Evolutionary conservation across 2,888 invertebrate species (phyloP).

Genomic region (Drosophila bunnanda): DNA sequence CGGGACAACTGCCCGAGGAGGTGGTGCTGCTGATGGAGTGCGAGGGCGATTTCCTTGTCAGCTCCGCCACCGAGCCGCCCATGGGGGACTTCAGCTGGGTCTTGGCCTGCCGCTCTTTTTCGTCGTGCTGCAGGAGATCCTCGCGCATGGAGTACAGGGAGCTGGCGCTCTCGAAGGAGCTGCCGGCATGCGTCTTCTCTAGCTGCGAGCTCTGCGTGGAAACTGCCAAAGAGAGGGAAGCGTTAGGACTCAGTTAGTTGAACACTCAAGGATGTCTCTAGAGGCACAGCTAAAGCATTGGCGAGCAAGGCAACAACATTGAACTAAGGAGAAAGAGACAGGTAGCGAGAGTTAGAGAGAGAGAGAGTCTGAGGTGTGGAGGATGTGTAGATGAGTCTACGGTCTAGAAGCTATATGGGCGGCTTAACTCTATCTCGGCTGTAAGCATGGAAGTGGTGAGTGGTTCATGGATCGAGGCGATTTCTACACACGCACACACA

Average conservation of each 20-base stretch:
- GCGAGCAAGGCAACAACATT: conserved; percentile 81
- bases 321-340: conserved; percentile 76
- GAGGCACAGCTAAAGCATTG: conserved; percentile 68
- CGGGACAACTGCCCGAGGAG: conserved; percentile 86
- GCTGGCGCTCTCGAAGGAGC: conserved; percentile 94
- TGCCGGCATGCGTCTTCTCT: conserved; percentile 89
- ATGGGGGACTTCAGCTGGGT: conserved; percentile 61
- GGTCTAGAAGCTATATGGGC: conserved; percentile 37
- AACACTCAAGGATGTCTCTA: fast-evolving
- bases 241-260: neutral
- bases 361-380: conserved; percentile 28
- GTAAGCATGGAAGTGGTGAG: conserved; percentile 42
- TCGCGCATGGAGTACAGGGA: conserved; percentile 92
- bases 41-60: conserved; percentile 84
- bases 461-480: conserved; percentile 38
- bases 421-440: conserved; percentile 22
- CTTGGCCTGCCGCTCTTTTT: conserved; percentile 50
- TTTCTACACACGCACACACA: conserved; percentile 43
- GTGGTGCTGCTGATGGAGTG: conserved; percentile 87
- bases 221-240: conserved; percentile 60
- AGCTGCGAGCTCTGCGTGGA: conserved; percentile 85
- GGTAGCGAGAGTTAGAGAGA: conserved; percentile 7
- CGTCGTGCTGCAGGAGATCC: conserved; percentile 86
- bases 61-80: conserved; percentile 55
- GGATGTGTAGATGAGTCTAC: conserved; percentile 24